Conservation (phyloP, 1,140 invertebrate species). For the Eubasilissa regina region DNA sequence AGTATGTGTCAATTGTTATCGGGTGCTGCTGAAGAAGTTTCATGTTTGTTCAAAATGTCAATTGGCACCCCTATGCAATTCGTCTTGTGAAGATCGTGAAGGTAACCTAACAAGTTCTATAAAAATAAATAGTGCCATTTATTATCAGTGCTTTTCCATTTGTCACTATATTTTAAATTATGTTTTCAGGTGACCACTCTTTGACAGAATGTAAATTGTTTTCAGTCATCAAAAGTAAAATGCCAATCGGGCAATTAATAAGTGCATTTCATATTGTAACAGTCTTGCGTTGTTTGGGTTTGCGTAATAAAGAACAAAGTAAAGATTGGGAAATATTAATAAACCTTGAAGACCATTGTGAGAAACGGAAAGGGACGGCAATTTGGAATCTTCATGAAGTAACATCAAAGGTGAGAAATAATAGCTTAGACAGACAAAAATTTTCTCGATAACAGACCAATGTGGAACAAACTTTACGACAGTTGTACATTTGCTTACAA, state of each 20-base stretch:
- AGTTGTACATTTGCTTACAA: too few relatives aligned
- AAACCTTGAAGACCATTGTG: conserved; percentile 73
- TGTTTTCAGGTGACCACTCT: conserved; percentile 70
- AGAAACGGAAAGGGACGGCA: conserved; percentile 68
- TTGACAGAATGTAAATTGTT: conserved; percentile 72
- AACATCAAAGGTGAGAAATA: conserved; percentile 70
- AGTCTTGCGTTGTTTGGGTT: conserved; percentile 71
- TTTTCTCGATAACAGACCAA: not conserved
- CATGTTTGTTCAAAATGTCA: conserved; percentile 72
- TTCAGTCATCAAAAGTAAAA: conserved; percentile 64
- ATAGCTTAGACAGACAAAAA: too few relatives aligned
- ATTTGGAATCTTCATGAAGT: conserved; percentile 73
- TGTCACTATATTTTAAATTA: conserved; percentile 42
- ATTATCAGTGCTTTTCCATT: not conserved
- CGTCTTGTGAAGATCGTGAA: conserved; percentile 65
- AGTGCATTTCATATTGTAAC: conserved; percentile 69
- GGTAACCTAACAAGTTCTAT: conserved; percentile 38
- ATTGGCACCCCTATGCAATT: conserved; percentile 73
- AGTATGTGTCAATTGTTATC: conserved; percentile 76
- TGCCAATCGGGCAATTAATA: conserved; percentile 64
- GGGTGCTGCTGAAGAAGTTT: conserved; percentile 67
- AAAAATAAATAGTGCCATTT: not conserved
- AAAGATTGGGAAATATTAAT: conserved; percentile 71
- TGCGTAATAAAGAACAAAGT: conserved; percentile 69
- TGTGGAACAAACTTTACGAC: not conserved